phyloP scores from a whole-genome alignment of 2,797 vertebrate genomes.

The Tachyglossus aculeatus region DNA sequence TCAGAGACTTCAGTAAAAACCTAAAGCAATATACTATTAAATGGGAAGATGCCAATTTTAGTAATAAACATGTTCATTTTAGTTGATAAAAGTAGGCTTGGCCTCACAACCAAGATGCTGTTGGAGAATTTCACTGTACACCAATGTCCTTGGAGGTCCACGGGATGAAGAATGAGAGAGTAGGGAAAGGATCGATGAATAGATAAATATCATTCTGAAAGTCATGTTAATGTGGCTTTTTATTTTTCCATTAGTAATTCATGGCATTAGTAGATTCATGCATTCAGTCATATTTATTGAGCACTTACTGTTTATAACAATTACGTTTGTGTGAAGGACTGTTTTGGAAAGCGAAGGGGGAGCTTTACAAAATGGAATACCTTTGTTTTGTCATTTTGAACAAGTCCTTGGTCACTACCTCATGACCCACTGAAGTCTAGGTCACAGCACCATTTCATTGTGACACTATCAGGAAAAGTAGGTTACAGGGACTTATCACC shows the following conservation, averaged over 20 bases:
- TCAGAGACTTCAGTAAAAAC: no score
- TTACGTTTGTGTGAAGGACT: slow-evolving; percentile 3
- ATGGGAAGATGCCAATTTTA: no score
- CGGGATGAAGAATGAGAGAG: no score
- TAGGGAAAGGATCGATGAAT: no score
- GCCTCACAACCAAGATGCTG: no score
- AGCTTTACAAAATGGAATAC: neutral
- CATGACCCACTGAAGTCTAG: slow-evolving; percentile 21
- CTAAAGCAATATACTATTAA: no score
- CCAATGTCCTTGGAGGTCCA: no score
- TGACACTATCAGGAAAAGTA: slow-evolving; percentile 26
- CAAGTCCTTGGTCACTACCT: slow-evolving; percentile 1
- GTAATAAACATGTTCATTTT: no score
- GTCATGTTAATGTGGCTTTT: neutral
- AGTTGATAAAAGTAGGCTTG: no score
- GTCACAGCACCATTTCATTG: neutral
- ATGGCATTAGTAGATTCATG: no score
- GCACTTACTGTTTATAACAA: neutral
- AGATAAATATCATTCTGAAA: neutral
- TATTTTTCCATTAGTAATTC: neutral
- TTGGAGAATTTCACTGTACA: no score
- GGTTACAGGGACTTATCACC: slow-evolving; percentile 30
- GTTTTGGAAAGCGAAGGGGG: slow-evolving; percentile 8
- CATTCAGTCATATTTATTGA: neutral
- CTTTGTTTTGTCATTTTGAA: slow-evolving; percentile 16